Conservation (phyloP, 2,113 vertebrate genomes). For the Channa argus region DNA sequence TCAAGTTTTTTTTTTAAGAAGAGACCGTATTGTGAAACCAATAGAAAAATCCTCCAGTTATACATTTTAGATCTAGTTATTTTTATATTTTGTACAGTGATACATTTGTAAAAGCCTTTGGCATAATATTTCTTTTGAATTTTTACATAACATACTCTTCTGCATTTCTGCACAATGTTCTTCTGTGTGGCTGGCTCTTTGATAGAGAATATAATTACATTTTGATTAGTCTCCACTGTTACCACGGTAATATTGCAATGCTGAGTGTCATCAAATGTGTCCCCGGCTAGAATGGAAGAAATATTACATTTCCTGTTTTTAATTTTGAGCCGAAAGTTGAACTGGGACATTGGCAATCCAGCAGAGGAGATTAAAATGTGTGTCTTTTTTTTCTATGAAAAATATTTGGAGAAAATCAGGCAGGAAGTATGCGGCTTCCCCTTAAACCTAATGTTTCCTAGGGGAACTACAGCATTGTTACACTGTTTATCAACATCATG, state of each 20-base stretch:
- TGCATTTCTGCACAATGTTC: not conserved
- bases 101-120: slow-evolving; percentile 9
- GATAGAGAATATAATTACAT: slow-evolving; percentile 55
- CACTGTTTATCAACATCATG: slow-evolving; percentile 58
- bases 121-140: slow-evolving; percentile 17
- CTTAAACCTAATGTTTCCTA: slow-evolving; percentile 68
- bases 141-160: slow-evolving; percentile 12
- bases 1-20: not conserved
- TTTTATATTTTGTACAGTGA: not conserved
- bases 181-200: slow-evolving; percentile 39
- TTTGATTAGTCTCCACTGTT: slow-evolving; percentile 68
- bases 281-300: slow-evolving; percentile 43
- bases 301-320: slow-evolving; percentile 73
- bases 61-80: not conserved
- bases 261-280: slow-evolving; percentile 66
- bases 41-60: not conserved
- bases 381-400: slow-evolving; percentile 51
- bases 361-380: slow-evolving; percentile 66
- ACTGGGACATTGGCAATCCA: slow-evolving; percentile 68
- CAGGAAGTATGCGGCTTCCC: slow-evolving; percentile 66
- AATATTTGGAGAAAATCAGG: slow-evolving; percentile 66
- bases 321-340: slow-evolving; percentile 70
- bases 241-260: slow-evolving; percentile 60
- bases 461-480: slow-evolving; percentile 56
- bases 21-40: not conserved